Conservation (phyloP, 2,113 vertebrate species). For the Perca fluviatilis region DNA sequence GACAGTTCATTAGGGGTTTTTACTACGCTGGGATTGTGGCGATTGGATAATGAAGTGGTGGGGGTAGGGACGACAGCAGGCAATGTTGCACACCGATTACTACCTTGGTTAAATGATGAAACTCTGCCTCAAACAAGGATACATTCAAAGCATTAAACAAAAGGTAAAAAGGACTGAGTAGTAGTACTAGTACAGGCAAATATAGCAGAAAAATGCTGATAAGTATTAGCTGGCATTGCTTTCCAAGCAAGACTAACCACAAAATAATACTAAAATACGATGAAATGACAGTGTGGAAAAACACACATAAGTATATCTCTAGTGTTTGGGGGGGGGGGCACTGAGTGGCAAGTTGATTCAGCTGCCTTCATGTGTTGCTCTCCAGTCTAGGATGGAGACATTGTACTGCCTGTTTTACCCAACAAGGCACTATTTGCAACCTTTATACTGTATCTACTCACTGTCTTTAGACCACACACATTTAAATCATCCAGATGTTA, state of each 20-base stretch:
- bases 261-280: not conserved
- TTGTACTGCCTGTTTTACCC: not conserved
- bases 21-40: conserved; percentile 32
- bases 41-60: conserved; percentile 38
- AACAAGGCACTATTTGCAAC: not conserved
- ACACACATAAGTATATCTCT: not conserved
- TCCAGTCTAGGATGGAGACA: not conserved
- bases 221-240: not conserved
- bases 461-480: not conserved
- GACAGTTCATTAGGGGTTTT: conserved; percentile 55
- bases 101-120: conserved; percentile 23
- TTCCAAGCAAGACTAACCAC: not conserved
- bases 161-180: not conserved
- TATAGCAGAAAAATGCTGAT: not conserved
- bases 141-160: conserved; percentile 22
- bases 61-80: conserved; percentile 28
- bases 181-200: not conserved
- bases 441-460: not conserved
- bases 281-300: not conserved
- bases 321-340: not conserved
- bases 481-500: not conserved
- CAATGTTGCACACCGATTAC: conserved; percentile 34
- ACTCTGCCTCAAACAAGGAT: conserved; percentile 5
- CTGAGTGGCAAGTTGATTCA: conserved; percentile 15
- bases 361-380: not conserved